These are phyloP conservation scores for Atethmia centrago DNA, from an alignment of 2,888 invertebrate species.

Conservation along the genomic window DNA sequence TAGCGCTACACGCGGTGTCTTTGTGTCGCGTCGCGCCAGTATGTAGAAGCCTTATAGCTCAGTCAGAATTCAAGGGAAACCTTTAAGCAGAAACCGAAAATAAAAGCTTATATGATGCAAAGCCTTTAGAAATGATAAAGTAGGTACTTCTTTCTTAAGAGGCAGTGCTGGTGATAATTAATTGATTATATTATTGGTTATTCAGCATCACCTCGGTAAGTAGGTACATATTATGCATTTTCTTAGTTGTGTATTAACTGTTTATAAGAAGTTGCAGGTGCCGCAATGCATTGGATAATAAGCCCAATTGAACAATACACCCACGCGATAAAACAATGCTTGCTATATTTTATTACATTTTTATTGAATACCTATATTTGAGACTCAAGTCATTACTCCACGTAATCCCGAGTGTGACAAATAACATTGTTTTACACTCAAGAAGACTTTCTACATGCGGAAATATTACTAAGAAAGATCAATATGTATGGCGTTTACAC, in stretches of 20 bases:
- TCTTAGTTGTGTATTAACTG: not conserved
- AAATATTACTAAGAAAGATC: slow-evolving; percentile 5
- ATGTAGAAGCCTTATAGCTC: no score
- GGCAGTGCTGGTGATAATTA: not conserved
- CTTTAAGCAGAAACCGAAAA: not conserved
- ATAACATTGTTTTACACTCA: not conserved
- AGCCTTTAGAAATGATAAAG: not conserved
- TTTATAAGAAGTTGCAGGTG: not conserved
- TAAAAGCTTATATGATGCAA: not conserved
- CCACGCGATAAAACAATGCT: slow-evolving; percentile 6
- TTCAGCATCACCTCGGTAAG: not conserved
- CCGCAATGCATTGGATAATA: slow-evolving; percentile 1
- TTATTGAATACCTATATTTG: slow-evolving; percentile 1
- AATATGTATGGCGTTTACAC: slow-evolving; percentile 5
- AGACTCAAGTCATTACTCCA: not conserved
- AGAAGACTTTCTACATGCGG: slow-evolving; percentile 21
- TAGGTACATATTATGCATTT: not conserved
- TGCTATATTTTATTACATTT: slow-evolving; percentile 11
- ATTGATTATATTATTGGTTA: not conserved
- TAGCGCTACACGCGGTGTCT: no score
- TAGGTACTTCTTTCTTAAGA: not conserved
- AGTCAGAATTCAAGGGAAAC: not conserved
- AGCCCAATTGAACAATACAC: slow-evolving; percentile 7
- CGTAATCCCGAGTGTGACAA: not conserved
- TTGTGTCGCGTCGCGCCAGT: no score